Evolutionary conservation across 2,888 invertebrate species (phyloP), one percentile per base, ranked within the genome.

Genomic region (Tinea pellionella): DNA sequence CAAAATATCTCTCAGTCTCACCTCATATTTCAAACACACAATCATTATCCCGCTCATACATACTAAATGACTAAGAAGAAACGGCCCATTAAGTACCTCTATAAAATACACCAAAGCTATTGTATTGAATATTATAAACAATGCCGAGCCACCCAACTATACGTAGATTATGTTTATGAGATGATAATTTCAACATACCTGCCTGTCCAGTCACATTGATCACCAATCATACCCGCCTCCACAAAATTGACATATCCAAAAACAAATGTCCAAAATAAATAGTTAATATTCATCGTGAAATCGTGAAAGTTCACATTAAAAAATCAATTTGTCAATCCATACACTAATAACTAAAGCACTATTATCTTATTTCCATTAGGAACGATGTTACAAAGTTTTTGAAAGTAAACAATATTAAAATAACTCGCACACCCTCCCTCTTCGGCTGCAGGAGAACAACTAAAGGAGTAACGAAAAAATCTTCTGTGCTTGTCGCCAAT

Each of bases 151-250:
- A 37, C n/a, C 24, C 24, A 24, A 6, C 37, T 37, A 37, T 9
- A 37, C n/a, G 9, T 2, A 37, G 37, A 37, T 37, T 37, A 37
- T 37, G 37, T 37, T 37, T 37, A 37, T 37, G 1, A 37, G 37
- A 37, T 37, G 37, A 37, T 37, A 37, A 37, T 37, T 37, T 37
- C 37, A 68, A 69, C 83, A 82, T 87, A 91, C 91, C 91, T 91
- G 87, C 91, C 91, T 68, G 88, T 89, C 91, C 91, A 91, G 80
- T 91, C 91, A 78, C 91, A 91, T 73, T 90, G 90, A 73, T 91
- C 91, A 68, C 91, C 91, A 77, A 91, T 89, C 72, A 89, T 82
- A 63, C 87, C 87, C 73, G 89, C 89, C 75, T 88, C 81, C 74
- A 78, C 84, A 75, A 62, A 43, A 59, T 61, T 64, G 76, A 71